Conservation (phyloP, 2,797 vertebrate species). For the Rhinichthys osculus region DNA sequence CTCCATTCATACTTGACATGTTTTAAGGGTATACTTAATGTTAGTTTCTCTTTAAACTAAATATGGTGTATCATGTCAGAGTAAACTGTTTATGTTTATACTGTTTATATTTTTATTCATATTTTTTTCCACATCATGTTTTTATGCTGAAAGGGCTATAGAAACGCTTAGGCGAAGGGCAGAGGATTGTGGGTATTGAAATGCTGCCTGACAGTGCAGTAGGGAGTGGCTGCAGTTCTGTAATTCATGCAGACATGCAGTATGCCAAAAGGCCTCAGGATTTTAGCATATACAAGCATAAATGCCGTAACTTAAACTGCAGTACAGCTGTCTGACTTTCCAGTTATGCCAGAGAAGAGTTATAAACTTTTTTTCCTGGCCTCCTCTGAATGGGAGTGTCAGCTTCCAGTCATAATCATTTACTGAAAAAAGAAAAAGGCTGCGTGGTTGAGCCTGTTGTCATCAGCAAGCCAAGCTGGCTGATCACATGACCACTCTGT, state of each 20-base stretch:
- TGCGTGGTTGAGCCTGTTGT: constrained; percentile 38
- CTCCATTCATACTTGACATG: constrained; percentile 5
- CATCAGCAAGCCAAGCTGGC: constrained; percentile 43
- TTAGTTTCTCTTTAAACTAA: background rate
- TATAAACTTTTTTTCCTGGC: constrained; percentile 38
- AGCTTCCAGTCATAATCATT: constrained; percentile 54
- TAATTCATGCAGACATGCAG: constrained; percentile 26
- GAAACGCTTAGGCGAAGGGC: background rate
- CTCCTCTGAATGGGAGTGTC: constrained; percentile 55
- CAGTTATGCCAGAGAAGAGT: constrained; percentile 41
- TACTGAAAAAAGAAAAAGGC: constrained; percentile 34
- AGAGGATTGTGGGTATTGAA: constrained; percentile 38
- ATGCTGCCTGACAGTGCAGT: constrained; percentile 14
- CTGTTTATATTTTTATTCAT: background rate
- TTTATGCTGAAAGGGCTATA: background rate
- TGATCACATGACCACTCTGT: constrained; percentile 32
- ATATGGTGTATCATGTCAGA: background rate
- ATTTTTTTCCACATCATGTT: background rate
- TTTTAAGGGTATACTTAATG: background rate
- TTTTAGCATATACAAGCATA: constrained; percentile 30
- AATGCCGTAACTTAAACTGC: constrained; percentile 40
- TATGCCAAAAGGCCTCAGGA: constrained; percentile 39
- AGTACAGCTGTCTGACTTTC: constrained; percentile 36
- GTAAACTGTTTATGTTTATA: background rate
- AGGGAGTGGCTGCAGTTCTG: constrained; percentile 42